phyloP scores from a whole-genome alignment of 2,888 invertebrate genomes.

The Troglohyphantes excavatus region DNA sequence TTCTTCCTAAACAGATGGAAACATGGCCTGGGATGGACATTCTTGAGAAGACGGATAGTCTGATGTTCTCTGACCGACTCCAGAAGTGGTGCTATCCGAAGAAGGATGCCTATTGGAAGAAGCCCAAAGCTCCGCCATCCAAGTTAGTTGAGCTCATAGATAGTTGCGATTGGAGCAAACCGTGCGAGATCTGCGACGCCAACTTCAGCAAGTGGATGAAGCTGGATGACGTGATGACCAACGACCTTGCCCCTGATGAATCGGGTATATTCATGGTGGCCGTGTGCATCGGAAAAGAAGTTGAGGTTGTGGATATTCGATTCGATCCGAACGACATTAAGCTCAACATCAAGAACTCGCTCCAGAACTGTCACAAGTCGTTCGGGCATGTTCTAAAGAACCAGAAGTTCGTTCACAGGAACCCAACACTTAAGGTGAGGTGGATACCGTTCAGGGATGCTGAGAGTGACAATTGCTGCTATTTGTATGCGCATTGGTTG shows the following conservation, averaged over 20 bases:
- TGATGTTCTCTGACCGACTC: slow-evolving; percentile 28
- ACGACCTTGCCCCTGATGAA: slow-evolving; percentile 16
- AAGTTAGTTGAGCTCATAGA: slow-evolving; percentile 34
- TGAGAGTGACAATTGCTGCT: slow-evolving; percentile 36
- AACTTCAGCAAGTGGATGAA: slow-evolving; percentile 41
- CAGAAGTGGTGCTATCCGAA: slow-evolving; percentile 63
- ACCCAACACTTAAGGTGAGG: slow-evolving; percentile 16
- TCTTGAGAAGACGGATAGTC: slow-evolving; percentile 17
- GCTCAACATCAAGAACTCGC: neutral
- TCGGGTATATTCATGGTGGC: slow-evolving; percentile 33
- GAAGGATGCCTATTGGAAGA: slow-evolving; percentile 59
- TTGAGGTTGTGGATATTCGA: slow-evolving; percentile 39
- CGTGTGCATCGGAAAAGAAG: slow-evolving; percentile 15
- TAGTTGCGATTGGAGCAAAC: slow-evolving; percentile 23
- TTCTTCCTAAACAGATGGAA: slow-evolving; percentile 29
- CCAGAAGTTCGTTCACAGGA: slow-evolving; percentile 12
- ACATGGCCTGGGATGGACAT: slow-evolving; percentile 41
- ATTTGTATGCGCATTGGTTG: slow-evolving; percentile 67
- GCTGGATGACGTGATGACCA: slow-evolving; percentile 4
- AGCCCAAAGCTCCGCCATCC: slow-evolving; percentile 10
- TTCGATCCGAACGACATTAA: neutral
- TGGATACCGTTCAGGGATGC: slow-evolving; percentile 42
- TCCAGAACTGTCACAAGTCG: neutral
- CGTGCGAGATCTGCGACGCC: slow-evolving; percentile 53
- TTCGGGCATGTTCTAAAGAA: neutral